Percentiles rank a stretch among this genome's conserved stretches.
Conservation (phyloP, 1,140 invertebrate genomes). For the Schlechtendalia chinensis region DNA sequence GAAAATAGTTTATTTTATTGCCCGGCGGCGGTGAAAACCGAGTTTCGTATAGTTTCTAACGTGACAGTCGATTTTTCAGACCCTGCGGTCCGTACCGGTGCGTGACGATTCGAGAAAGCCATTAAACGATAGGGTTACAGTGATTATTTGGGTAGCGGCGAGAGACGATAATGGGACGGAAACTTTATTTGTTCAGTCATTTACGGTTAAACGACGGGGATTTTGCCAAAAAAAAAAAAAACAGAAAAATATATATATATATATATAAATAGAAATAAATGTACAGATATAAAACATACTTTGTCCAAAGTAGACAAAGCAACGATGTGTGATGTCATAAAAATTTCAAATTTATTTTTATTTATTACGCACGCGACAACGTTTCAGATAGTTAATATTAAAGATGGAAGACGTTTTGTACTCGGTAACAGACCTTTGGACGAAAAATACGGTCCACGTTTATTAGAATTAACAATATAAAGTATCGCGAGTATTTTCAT, state of each 20-base stretch:
- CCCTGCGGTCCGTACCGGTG: constrained; percentile 16
- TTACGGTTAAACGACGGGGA: constrained; percentile 25
- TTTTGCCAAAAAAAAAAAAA: constrained; percentile 12
- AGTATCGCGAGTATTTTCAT: background rate
- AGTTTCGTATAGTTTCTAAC: background rate
- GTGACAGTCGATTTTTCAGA: constrained; percentile 32
- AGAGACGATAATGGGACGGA: constrained; percentile 8
- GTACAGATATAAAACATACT: background rate
- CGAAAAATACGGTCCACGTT: background rate
- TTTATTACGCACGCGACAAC: background rate
- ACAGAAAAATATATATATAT: background rate
- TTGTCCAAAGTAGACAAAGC: background rate
- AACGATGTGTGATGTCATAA: constrained; percentile 14
- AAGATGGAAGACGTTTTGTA: constrained; percentile 3
- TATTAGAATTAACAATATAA: constrained; percentile 22
- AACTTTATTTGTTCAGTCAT: constrained; percentile 29
- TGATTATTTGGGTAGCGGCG: constrained; percentile 23
- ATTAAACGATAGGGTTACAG: constrained; percentile 41
- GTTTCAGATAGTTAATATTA: constrained; percentile 3
- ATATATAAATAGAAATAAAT: background rate
- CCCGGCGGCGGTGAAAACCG: constrained; percentile 5
- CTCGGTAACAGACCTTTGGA: background rate
- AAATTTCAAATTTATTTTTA: constrained; percentile 12
- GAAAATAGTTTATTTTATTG: constrained; percentile 13
- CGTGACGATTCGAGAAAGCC: constrained; percentile 38